A percentile compares a stretch with the other conserved stretches of the same genome.
phyloP scores from a whole-genome alignment of 2,797 vertebrate species.

The Thamnophis elegans region DNA sequence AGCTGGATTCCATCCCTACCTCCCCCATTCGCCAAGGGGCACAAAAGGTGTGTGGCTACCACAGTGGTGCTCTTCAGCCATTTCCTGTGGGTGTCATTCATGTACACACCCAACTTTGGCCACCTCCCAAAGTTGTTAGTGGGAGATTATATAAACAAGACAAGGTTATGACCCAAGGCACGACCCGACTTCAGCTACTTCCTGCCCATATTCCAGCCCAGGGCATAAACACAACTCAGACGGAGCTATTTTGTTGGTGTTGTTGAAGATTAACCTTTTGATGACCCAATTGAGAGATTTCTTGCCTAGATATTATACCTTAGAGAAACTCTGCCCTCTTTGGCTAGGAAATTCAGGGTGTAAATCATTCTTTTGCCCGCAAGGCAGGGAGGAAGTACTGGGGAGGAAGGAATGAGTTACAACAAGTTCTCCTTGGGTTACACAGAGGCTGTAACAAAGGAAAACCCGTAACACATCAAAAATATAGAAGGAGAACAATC shows the following conservation, averaged over 20 bases:
- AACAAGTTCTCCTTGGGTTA: background rate
- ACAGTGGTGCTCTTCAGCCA: background rate
- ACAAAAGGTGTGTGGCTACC: fast-evolving
- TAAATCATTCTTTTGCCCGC: background rate
- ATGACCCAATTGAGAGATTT: background rate
- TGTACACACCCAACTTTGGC: background rate
- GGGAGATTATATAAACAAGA: background rate
- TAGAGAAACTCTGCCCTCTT: background rate
- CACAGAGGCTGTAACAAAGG: background rate
- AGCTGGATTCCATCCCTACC: background rate
- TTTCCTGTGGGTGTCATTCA: background rate
- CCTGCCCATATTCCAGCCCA: background rate
- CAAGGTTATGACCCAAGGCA: background rate
- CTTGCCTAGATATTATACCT: background rate
- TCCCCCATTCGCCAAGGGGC: fast-evolving
- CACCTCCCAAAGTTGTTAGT: background rate
- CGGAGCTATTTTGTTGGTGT: background rate
- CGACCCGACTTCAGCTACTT: background rate
- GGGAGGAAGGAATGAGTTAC: background rate
- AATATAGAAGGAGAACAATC: background rate
- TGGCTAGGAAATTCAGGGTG: background rate
- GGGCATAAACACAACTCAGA: background rate
- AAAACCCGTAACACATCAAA: background rate
- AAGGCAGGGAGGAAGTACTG: background rate
- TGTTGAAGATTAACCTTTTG: background rate